These are phyloP conservation scores for Meganola albula DNA, from an alignment of 2,888 invertebrate genomes.

Conservation along the genomic window DNA sequence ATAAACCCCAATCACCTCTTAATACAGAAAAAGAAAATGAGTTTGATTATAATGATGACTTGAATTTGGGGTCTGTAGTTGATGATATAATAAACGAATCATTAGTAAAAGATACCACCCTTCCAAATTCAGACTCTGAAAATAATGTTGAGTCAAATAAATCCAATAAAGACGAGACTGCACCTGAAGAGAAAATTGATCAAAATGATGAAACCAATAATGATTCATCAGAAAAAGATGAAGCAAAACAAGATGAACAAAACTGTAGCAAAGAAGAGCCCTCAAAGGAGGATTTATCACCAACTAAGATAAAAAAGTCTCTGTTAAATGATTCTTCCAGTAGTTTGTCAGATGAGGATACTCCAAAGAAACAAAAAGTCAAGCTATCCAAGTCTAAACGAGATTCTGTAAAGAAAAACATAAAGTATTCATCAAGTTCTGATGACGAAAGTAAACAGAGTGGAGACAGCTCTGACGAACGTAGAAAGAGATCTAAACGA, in stretches of 20 bases:
- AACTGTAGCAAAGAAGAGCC: background rate
- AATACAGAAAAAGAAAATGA: no score
- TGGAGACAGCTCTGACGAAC: constrained; percentile 38
- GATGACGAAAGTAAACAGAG: constrained; percentile 48
- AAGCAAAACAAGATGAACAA: background rate
- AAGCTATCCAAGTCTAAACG: constrained; percentile 34
- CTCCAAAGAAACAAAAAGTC: constrained; percentile 26
- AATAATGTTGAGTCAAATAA: constrained; percentile 7
- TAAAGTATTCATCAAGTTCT: constrained; percentile 57
- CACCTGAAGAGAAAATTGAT: background rate
- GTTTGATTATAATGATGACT: no score
- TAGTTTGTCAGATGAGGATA: constrained; percentile 23
- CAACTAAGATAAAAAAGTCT: constrained; percentile 22
- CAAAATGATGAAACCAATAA: background rate
- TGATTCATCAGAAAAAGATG: no score
- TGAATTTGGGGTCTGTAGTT: no score
- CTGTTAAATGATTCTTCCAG: constrained; percentile 34
- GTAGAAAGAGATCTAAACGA: constrained; percentile 16
- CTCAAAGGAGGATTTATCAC: background rate
- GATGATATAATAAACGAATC: no score
- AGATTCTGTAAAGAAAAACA: constrained; percentile 50
- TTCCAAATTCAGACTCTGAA: constrained; percentile 18
- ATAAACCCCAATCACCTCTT: no score
- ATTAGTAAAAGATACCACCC: no score
- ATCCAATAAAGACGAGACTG: background rate